Percentiles rank a stretch among this genome's conserved stretches.
Conservation (phyloP, 2,888 invertebrate species). For the Carcina quercana region DNA sequence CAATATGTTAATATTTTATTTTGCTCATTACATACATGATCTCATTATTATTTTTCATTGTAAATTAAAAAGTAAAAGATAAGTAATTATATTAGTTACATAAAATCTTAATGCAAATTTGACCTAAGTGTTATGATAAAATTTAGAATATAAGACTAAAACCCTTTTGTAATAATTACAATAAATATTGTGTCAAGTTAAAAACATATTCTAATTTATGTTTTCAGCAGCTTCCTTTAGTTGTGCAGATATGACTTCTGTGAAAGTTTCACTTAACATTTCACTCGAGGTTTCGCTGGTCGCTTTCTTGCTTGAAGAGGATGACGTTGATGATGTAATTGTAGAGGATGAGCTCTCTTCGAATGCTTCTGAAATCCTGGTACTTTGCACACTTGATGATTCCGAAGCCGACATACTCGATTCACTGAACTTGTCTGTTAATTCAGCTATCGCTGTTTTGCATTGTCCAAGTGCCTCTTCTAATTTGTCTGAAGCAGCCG, state of each 20-base stretch:
- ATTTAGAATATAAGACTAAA: neutral
- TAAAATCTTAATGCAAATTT: too few species aligned
- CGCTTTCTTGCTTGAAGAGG: constrained; percentile 24
- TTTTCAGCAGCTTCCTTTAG: constrained; percentile 36
- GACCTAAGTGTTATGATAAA: too few species aligned
- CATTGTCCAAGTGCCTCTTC: constrained; percentile 17
- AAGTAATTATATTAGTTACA: too few species aligned
- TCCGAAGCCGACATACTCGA: constrained; percentile 12
- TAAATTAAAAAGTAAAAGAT: too few species aligned
- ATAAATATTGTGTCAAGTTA: constrained; percentile 19
- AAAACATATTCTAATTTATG: constrained; percentile 14
- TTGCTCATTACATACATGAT: too few species aligned
- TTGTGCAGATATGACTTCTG: constrained; percentile 28
- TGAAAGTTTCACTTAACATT: too few species aligned
- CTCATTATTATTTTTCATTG: too few species aligned
- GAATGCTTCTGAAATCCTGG: constrained; percentile 13
- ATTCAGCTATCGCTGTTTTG: constrained; percentile 15
- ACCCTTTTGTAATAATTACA: constrained; percentile 11
- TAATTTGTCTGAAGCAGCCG: constrained; percentile 12
- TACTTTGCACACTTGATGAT: constrained; percentile 15
- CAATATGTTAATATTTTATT: too few species aligned
- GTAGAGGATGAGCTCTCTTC: constrained; percentile 22
- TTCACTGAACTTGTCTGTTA: constrained; percentile 20
- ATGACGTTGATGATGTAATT: constrained; percentile 16
- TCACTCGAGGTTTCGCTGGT: constrained; percentile 26